Base-by-base conservation (phyloP, 2,888 invertebrate species). In the Dicroscelio sp. region DNA sequence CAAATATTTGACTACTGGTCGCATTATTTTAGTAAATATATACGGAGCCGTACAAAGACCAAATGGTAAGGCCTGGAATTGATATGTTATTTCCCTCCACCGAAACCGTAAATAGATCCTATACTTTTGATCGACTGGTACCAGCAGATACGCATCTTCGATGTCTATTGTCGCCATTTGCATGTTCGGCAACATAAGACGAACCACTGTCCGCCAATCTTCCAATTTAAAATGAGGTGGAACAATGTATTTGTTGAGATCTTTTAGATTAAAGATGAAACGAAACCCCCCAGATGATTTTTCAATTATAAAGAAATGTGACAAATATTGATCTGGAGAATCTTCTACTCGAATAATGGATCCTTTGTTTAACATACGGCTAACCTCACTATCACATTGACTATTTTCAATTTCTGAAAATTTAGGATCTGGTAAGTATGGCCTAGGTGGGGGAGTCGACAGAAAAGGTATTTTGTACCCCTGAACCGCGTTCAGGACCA, bases 61-160 rank as follows among this genome's bases (percentile, higher is more conserved):
- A 30, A 38, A 73, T 5, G 73, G 73, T 14, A 83, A 31, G 4
- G 60, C 73, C 17, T 31, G 35, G 23, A 83, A 83, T 30, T 83
- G 60, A 25, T 60, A 83, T 1, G 35, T 43, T 4, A 17, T 5
- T 6, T 38, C 35, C 25, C 27, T 20, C 73, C 83, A 87, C 31
- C 88, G 80, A 48, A 90, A 90, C 6, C 73, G 71, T 12, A 83
- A 30, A 35, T 55, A 85, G n/a, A n/a, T n/a, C n/a, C n/a, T n/a
- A n/a, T n/a, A n/a, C n/a, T 48, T 48, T 48, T 48, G 48, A 48
- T n/a, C 23, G 27, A 48, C 31, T 23, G 48, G n/a, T 8, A 67
- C 31, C 12, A 31, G 25, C 1, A 65, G 23, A 31, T 67, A 80
- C 43, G 67, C 67, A 14, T 80, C 80, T 43, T 80, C 48, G 14